phyloP scores from a whole-genome alignment of 2,888 invertebrate species.

The Tridacna crocea region DNA sequence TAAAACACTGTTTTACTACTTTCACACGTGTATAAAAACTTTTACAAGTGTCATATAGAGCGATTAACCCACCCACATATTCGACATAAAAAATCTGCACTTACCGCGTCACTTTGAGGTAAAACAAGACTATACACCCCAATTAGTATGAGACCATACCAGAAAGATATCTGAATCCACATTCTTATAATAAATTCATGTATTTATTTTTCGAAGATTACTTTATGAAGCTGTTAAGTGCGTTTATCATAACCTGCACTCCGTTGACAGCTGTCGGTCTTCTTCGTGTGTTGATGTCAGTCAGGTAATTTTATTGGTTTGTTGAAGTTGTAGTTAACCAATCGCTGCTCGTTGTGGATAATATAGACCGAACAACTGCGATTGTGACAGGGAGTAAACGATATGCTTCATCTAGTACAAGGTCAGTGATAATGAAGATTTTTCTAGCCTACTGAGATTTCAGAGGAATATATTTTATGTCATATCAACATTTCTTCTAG shows the following conservation, averaged over 20 bases:
- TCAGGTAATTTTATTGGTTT: not conserved
- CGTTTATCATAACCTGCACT: too few relatives aligned
- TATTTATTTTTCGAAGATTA: too few relatives aligned
- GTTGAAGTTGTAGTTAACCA: not conserved
- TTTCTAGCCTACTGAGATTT: too few relatives aligned
- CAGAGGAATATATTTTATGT: too few relatives aligned
- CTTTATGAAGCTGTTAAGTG: too few relatives aligned
- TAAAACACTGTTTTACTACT: not conserved
- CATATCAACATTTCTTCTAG: too few relatives aligned
- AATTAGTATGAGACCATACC: constrained; percentile 33
- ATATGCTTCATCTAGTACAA: not conserved
- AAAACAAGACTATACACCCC: constrained; percentile 48
- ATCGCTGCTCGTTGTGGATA: not conserved
- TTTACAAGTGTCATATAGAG: constrained; percentile 19
- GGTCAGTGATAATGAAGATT: not conserved
- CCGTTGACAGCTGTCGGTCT: not conserved
- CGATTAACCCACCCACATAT: constrained; percentile 9
- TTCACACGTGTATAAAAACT: constrained; percentile 1
- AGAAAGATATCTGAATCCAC: constrained; percentile 46
- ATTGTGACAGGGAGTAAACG: not conserved
- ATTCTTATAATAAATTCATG: constrained; percentile 15
- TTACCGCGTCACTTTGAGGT: constrained; percentile 39
- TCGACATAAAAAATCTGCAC: not conserved
- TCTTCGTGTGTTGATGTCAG: not conserved
- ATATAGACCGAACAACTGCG: not conserved